These are phyloP conservation scores for Micromesistius poutassou DNA, from an alignment of 2,797 vertebrate species.

Conservation along the genomic window DNA sequence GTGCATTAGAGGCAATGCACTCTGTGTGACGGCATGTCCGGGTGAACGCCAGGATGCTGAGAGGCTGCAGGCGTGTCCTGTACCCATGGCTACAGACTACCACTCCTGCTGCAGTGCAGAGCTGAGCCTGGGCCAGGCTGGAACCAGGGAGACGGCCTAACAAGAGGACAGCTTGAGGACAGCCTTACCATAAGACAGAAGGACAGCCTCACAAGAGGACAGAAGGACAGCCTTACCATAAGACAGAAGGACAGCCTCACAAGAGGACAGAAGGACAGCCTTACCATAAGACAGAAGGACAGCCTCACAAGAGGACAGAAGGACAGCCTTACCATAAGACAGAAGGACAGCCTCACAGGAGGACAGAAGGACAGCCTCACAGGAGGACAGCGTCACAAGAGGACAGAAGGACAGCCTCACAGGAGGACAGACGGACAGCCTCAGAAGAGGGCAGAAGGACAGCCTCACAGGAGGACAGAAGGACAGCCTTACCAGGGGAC, in stretches of 20 bases:
- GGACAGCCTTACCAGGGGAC: background rate
- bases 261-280: background rate
- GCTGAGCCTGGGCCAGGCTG: background rate
- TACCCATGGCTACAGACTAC: background rate
- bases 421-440: background rate
- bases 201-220: background rate
- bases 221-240: background rate
- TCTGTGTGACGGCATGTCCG: background rate
- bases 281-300: background rate
- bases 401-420: background rate
- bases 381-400: background rate
- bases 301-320: background rate
- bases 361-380: background rate
- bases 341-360: background rate
- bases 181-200: background rate
- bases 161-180: background rate
- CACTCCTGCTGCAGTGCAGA: slow-evolving; percentile 1
- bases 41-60: slow-evolving; percentile 1
- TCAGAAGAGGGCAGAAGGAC: background rate
- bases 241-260: background rate
- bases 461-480: background rate
- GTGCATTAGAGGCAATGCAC: background rate
- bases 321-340: background rate
- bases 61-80: background rate
- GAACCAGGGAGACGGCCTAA: background rate